A percentile compares a stretch with the other conserved stretches of the same genome.
These are phyloP conservation scores for Heliocidaris erythrogramma DNA, from an alignment of 35 echinoderm and acorn worm genomes.

Conservation along the genomic window DNA sequence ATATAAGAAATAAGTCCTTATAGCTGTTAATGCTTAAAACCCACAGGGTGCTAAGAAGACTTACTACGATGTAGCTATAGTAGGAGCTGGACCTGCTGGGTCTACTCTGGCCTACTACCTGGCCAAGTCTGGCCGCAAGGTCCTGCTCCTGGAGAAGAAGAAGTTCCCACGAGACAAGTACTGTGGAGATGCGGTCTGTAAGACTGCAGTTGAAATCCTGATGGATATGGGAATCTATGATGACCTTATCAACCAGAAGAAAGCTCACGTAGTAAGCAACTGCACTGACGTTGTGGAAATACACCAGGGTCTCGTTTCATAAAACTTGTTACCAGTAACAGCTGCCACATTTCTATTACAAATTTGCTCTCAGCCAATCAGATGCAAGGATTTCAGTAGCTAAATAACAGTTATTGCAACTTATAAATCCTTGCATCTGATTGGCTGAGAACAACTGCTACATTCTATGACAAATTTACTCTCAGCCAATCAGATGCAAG, in stretches of 20 bases:
- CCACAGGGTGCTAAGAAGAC: conserved; percentile 27
- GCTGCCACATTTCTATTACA: no score
- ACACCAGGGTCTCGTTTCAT: no score
- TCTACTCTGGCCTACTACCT: conserved; percentile 56
- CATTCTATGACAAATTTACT: no score
- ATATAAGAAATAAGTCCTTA: not conserved
- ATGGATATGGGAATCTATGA: conserved; percentile 57
- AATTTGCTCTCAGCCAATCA: no score
- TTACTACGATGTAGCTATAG: conserved; percentile 44
- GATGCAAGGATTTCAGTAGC: no score
- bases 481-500: no score
- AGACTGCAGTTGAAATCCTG: conserved; percentile 48
- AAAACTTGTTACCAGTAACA: no score
- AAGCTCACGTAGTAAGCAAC: conserved; percentile 45
- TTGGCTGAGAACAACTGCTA: no score
- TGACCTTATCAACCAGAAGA: conserved; percentile 44
- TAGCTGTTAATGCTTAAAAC: not conserved
- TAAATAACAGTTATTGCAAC: no score
- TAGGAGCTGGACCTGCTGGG: conserved; percentile 49
- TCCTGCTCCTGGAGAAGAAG: conserved; percentile 52
- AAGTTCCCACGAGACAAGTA: conserved; percentile 49
- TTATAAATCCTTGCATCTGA: no score
- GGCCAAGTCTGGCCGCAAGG: conserved; percentile 47
- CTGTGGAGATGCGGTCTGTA: conserved; percentile 56
- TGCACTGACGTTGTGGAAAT: no score